Evolutionary conservation across 2,113 vertebrate genomes (phyloP).

Genomic region (Thinocorus orbignyianus): DNA sequence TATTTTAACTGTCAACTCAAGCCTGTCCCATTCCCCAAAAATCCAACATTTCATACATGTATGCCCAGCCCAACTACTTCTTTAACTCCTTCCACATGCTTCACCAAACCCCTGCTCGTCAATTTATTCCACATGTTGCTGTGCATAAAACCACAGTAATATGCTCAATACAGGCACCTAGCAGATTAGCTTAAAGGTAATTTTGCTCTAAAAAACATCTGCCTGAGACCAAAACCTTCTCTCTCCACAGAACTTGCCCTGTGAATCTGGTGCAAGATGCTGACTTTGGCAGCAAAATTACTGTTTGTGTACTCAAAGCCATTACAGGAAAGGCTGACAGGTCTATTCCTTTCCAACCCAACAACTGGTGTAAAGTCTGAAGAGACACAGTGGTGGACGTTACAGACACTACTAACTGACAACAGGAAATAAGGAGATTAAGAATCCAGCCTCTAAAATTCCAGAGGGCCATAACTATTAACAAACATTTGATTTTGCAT

Average conservation of each 20-base stretch:
- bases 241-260: background rate
- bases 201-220: background rate
- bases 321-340: background rate
- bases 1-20: background rate
- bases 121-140: background rate
- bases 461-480: background rate
- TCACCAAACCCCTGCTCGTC: background rate
- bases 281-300: background rate
- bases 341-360: background rate
- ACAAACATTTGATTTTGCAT: background rate
- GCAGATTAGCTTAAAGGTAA: background rate
- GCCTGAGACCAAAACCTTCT: background rate
- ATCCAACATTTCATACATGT: background rate
- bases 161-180: background rate
- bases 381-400: background rate
- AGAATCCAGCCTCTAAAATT: background rate
- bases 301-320: background rate
- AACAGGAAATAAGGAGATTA: background rate
- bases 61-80: background rate
- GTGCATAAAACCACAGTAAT: background rate
- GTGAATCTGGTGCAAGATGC: background rate
- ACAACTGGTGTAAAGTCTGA: background rate
- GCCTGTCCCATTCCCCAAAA: background rate
- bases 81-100: background rate
- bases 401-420: background rate